Evolutionary conservation across 53 echinoderm and acorn worm species (phyloP).

Genomic region (Luidia sarsii): DNA sequence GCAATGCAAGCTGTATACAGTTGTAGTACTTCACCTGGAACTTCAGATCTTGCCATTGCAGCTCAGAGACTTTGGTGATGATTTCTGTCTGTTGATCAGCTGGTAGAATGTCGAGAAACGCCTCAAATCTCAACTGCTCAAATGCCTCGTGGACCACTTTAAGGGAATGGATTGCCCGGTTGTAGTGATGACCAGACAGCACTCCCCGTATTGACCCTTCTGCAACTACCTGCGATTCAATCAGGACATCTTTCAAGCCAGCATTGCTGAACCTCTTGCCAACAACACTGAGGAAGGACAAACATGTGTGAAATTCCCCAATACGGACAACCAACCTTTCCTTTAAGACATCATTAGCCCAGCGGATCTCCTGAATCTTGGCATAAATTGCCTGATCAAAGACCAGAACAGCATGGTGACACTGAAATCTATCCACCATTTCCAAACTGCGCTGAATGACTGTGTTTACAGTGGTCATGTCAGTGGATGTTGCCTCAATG

Average conservation of each 20-base stretch:
- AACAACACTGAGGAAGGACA: conserved; percentile 43
- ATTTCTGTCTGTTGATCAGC: no score
- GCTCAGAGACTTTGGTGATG: no score
- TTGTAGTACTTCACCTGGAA: no score
- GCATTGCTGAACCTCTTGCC: conserved; percentile 53
- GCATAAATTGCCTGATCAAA: conserved; percentile 35
- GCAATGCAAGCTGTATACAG: no score
- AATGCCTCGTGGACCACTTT: conserved; percentile 59
- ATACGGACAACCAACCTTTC: conserved; percentile 52
- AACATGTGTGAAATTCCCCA: conserved; percentile 60
- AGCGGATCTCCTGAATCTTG: conserved; percentile 8
- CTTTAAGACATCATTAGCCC: neutral
- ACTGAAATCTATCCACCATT: conserved; percentile 43
- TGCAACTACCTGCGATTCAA: conserved; percentile 42
- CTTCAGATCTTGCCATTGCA: no score
- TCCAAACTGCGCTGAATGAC: conserved; percentile 23
- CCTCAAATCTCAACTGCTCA: conserved; percentile 20
- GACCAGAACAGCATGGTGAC: neutral
- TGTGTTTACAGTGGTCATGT: conserved; percentile 41
- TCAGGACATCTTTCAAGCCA: conserved; percentile 49
- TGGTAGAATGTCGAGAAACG: no score
- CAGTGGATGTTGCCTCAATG: conserved; percentile 54
- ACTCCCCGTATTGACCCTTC: conserved; percentile 24
- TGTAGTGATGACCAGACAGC: conserved; percentile 59
- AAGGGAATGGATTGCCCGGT: conserved; percentile 28